Evolutionary conservation across 2,888 invertebrate species (phyloP).

Genomic region (Gari tellinella): DNA sequence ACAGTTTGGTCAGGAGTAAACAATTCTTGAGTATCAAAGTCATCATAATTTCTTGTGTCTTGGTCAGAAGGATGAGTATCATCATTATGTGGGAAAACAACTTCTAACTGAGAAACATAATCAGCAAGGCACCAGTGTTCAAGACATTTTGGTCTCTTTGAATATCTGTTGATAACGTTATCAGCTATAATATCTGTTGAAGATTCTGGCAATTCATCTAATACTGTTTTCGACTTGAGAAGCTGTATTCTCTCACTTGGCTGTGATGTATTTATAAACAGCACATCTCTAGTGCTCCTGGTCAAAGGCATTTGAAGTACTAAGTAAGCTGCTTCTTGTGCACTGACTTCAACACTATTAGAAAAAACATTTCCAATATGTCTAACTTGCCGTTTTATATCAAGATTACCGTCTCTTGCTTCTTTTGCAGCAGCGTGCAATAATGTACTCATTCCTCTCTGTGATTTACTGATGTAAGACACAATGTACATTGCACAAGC

Average conservation of each 20-base stretch:
- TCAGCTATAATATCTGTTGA: constrained; percentile 56
- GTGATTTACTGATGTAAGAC: constrained; percentile 54
- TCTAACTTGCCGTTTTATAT: constrained; percentile 48
- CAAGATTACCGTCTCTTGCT: constrained; percentile 50
- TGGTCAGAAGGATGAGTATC: not conserved
- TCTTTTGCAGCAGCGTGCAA: constrained; percentile 48
- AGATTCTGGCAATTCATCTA: constrained; percentile 39
- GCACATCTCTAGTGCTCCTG: constrained; percentile 47
- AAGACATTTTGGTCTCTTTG: constrained; percentile 45
- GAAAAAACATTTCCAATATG: no score
- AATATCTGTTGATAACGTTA: constrained; percentile 49
- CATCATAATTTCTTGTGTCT: constrained; percentile 4
- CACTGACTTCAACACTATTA: no score
- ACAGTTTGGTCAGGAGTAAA: not conserved
- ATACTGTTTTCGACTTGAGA: constrained; percentile 33
- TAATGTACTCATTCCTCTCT: constrained; percentile 54
- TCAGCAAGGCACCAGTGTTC: constrained; percentile 54
- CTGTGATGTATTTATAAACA: constrained; percentile 54
- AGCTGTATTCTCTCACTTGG: constrained; percentile 46
- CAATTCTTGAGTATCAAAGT: not conserved
- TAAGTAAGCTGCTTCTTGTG: no score
- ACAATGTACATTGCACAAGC: no score
- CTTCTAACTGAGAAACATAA: constrained; percentile 38
- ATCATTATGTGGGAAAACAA: constrained; percentile 1
- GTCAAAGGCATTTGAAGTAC: no score